Conservation (phyloP, 2,113 vertebrate genomes). For the Symphodus melops region DNA sequence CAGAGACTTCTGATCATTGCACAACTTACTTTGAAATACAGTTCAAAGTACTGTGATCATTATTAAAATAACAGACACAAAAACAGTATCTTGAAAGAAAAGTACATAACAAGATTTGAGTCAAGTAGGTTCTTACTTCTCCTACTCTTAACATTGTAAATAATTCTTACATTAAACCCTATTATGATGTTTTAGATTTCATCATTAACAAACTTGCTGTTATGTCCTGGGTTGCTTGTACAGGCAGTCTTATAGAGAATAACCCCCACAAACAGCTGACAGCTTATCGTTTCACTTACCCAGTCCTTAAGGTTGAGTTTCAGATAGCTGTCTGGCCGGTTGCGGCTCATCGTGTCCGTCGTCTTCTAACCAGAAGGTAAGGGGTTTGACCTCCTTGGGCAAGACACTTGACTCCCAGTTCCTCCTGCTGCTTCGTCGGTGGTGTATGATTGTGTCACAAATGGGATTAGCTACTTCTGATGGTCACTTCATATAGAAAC, state of each 20-base stretch:
- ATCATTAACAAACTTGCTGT: background rate
- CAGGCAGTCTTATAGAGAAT: background rate
- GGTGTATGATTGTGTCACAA: too few relatives aligned
- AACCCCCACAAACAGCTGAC: conserved; percentile 7
- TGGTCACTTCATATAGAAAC: too few relatives aligned
- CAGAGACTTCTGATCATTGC: background rate
- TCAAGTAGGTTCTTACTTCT: background rate
- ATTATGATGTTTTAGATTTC: background rate
- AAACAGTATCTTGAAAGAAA: background rate
- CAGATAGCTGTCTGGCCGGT: background rate
- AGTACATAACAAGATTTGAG: background rate
- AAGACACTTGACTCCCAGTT: too few relatives aligned
- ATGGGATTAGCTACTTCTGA: too few relatives aligned
- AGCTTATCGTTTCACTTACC: conserved; percentile 29
- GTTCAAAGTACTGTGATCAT: background rate
- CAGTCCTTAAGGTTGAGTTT: conserved; percentile 5
- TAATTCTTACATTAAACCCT: background rate
- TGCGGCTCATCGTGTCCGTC: too few relatives aligned
- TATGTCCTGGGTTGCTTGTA: background rate
- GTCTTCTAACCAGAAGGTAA: too few relatives aligned
- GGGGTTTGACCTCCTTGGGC: too few relatives aligned
- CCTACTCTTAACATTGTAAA: background rate
- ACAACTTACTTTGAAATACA: background rate
- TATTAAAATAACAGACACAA: background rate
- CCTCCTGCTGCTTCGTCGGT: too few relatives aligned